Base-by-base conservation (phyloP, 2,113 vertebrate genomes). In the Argyrosomus japonicus region DNA sequence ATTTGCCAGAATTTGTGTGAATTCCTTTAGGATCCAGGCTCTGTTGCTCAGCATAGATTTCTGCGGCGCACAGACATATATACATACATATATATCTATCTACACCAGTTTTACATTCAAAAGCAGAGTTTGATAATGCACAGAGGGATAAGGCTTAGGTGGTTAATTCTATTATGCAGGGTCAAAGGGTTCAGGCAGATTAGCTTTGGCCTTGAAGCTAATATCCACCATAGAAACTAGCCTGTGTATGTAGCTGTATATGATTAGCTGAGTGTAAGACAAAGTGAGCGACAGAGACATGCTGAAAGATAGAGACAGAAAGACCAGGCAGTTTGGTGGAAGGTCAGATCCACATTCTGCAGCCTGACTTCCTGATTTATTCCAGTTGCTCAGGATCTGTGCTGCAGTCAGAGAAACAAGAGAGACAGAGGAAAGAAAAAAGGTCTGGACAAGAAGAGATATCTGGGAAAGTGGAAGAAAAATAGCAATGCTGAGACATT, bases 101-200 rank as follows among this genome's bases (percentile, higher is more conserved):
- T 53, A 56, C 68, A 56, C 25, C 50, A 60, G 50, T 84, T 81
- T 68, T 57, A 69, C 43, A 75, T 76, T 77, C 32, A 65, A 64
- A 77, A 53, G 47, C 60, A 58, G 6, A 50, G 57, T 60, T 69
- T 0, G 54, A 79, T 1, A 63, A 68, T 15, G 63, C 70, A 43
- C 77, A 48, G 50, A 85, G 53, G 79, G 61, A 85, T 81, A 72
- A 67, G 53, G 78, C 78, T 86, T 64, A 47, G 36, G 65, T 86
- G 57, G 77, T 69, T 89, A 88, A 92, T 91, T 90, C 77, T 80
- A 79, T 91, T 89, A 83, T 53, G 75, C n/a, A 0, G 77, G 80
- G 88, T 88, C 83, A 91, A 82, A 90, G 87, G 91, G 73, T 63
- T 74, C 62, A 29, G 51, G 50, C 61, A 77, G 88, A 87, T 89